Conservation (phyloP, 2,888 invertebrate genomes). For the Xylota segnis region DNA sequence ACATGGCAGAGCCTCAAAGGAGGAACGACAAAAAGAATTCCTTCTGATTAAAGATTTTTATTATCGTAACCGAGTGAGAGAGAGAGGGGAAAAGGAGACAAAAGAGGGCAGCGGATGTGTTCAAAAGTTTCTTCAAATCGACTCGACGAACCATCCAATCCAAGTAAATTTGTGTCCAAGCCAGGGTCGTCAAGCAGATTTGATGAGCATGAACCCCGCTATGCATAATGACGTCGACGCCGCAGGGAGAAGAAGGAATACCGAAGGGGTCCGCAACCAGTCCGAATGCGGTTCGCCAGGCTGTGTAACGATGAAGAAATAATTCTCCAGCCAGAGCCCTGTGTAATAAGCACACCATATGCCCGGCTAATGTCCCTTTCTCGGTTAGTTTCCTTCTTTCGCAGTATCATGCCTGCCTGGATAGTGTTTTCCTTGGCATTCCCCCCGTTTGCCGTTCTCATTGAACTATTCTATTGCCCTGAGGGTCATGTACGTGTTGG, state of each 20-base stretch:
- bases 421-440: slow-evolving; percentile 6
- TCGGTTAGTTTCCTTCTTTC: slow-evolving; percentile 42
- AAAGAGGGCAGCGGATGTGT: slow-evolving; percentile 3
- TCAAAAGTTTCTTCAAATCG: too few relatives aligned
- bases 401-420: background rate
- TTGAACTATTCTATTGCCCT: slow-evolving; percentile 65
- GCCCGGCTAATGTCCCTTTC: slow-evolving; percentile 72
- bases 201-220: too few relatives aligned
- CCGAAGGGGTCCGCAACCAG: slow-evolving; percentile 36
- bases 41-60: slow-evolving; percentile 70
- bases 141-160: too few relatives aligned
- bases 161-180: too few relatives aligned
- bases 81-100: background rate
- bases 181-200: too few relatives aligned
- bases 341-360: slow-evolving; percentile 75
- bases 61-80: slow-evolving; percentile 19
- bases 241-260: background rate
- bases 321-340: slow-evolving; percentile 54
- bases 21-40: slow-evolving; percentile 43
- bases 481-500: slow-evolving; percentile 40
- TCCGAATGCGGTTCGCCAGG: slow-evolving; percentile 43
- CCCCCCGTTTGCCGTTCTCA: background rate
- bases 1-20: slow-evolving; percentile 14
- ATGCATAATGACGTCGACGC: slow-evolving; percentile 30
- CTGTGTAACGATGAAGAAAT: slow-evolving; percentile 75